Percentiles rank a stretch among this genome's conserved stretches.
Conservation (phyloP, 1,140 invertebrate species). For the Musca vetustissima region DNA sequence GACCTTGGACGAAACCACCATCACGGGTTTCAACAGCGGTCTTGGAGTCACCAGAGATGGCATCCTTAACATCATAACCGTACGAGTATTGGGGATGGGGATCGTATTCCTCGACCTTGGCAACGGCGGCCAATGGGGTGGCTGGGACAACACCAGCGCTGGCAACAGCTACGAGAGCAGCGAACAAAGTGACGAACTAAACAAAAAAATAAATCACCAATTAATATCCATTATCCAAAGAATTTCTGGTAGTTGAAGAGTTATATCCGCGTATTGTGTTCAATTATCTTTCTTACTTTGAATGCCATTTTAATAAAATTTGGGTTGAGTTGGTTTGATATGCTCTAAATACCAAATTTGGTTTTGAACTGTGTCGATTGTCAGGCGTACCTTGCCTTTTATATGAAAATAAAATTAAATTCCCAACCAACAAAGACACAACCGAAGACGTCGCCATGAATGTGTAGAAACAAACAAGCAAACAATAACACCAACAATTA, state of each 20-base stretch:
- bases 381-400: background rate
- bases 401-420: constrained; percentile 5
- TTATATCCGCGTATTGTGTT: background rate
- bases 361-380: constrained; percentile 43
- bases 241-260: too few relatives aligned
- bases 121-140: constrained; percentile 35
- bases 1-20: constrained; percentile 56
- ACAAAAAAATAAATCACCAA: constrained; percentile 2
- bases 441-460: too few relatives aligned
- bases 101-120: constrained; percentile 45
- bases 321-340: constrained; percentile 32
- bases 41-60: constrained; percentile 57
- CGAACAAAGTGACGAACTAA: constrained; percentile 51
- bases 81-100: constrained; percentile 70
- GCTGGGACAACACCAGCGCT: constrained; percentile 43
- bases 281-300: constrained; percentile 47
- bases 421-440: too few relatives aligned
- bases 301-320: constrained; percentile 46
- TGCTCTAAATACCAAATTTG: constrained; percentile 55
- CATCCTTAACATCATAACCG: constrained; percentile 70
- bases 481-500: too few relatives aligned
- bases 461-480: too few relatives aligned
- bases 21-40: constrained; percentile 54
- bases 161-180: constrained; percentile 49
- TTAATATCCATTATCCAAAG: background rate